Percentiles rank a stretch among this genome's conserved stretches.
Conservation (phyloP, 1,140 invertebrate species). For the Pseudomyrmex gracilis region DNA sequence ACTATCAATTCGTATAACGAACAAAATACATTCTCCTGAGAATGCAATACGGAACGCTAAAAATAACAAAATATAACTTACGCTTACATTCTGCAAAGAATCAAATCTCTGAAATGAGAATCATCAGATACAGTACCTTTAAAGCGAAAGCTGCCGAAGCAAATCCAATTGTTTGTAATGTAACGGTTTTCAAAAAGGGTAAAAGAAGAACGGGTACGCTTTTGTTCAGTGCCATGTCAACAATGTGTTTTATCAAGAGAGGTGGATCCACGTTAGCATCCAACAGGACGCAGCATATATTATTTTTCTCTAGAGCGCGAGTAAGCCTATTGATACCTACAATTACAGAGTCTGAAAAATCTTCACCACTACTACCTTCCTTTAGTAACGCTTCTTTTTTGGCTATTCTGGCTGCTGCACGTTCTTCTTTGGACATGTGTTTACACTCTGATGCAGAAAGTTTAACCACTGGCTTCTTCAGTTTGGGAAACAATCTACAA, state of each 20-base stretch:
- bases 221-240: slow-evolving; percentile 80
- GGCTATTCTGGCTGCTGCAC: slow-evolving; percentile 66
- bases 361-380: slow-evolving; percentile 25
- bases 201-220: slow-evolving; percentile 79
- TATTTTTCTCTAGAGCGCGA: slow-evolving; percentile 78
- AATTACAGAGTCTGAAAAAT: slow-evolving; percentile 76
- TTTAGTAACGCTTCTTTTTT: slow-evolving; percentile 63
- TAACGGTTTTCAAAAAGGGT: slow-evolving; percentile 76
- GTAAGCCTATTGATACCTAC: slow-evolving; percentile 82
- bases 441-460: slow-evolving; percentile 77
- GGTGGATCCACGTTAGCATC: slow-evolving; percentile 79
- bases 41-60: slow-evolving; percentile 65
- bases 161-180: slow-evolving; percentile 77
- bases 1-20: slow-evolving; percentile 68
- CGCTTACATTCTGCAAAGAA: slow-evolving; percentile 16
- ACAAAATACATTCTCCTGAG: slow-evolving; percentile 69
- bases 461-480: slow-evolving; percentile 65
- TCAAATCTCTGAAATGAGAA: neutral
- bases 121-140: slow-evolving; percentile 76
- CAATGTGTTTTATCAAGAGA: slow-evolving; percentile 81
- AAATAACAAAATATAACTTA: neutral
- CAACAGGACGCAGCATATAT: slow-evolving; percentile 78
- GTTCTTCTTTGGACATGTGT: slow-evolving; percentile 78
- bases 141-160: slow-evolving; percentile 76
- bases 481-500: slow-evolving; percentile 68